Conservation (phyloP, 2,888 invertebrate genomes). For the Chrysina gloriosa region DNA sequence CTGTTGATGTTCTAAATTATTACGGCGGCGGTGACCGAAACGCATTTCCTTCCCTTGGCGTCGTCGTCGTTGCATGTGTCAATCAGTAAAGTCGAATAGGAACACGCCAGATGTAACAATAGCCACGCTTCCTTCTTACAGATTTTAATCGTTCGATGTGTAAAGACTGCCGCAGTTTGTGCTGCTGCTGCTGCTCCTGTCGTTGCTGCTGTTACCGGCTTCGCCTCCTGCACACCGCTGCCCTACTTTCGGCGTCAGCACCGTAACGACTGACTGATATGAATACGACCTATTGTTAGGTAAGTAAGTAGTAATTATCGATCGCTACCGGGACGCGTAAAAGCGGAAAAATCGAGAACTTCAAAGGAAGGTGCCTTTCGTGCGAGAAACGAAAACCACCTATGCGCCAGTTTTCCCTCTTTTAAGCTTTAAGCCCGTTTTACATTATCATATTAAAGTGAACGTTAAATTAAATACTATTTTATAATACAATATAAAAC, state of each 20-base stretch:
- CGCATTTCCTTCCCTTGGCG: too few relatives aligned
- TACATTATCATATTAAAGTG: too few relatives aligned
- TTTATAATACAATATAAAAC: too few relatives aligned
- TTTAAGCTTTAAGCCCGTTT: too few relatives aligned
- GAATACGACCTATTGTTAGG: conserved; percentile 18
- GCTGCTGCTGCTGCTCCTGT: background rate
- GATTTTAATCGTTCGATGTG: conserved; percentile 10
- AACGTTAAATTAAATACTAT: too few relatives aligned
- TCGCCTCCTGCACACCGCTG: background rate
- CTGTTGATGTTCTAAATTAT: background rate
- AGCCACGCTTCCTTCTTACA: conserved; percentile 21
- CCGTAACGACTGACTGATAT: conserved; percentile 17
- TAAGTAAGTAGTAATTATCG: conserved; percentile 9
- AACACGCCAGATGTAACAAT: conserved; percentile 13
- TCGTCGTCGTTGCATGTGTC: background rate
- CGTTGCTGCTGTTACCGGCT: background rate
- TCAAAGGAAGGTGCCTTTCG: too few relatives aligned
- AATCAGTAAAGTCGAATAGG: background rate
- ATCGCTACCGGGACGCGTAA: background rate
- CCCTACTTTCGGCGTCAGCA: conserved; percentile 4
- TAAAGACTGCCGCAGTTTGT: background rate
- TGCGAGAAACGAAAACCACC: too few relatives aligned
- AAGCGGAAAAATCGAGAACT: too few relatives aligned
- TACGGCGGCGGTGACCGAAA: too few relatives aligned
- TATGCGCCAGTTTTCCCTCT: too few relatives aligned